Percentiles rank a stretch among this genome's conserved stretches.
Evolutionary conservation across 1,140 invertebrate genomes (phyloP).

Genomic region (Aphidius ervi): DNA sequence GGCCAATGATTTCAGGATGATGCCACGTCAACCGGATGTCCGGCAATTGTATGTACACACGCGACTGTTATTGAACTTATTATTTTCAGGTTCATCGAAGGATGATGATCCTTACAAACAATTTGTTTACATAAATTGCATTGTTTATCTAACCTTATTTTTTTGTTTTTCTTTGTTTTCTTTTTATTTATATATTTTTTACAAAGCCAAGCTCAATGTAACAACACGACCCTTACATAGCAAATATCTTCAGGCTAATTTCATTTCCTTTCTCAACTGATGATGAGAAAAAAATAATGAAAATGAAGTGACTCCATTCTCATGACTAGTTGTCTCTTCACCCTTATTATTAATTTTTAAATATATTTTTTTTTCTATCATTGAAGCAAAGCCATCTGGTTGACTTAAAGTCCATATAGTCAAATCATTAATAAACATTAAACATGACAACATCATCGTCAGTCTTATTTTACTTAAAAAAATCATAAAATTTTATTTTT

Average conservation of each 20-base stretch:
- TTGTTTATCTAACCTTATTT: not conserved
- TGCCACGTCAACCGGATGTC: conserved; percentile 1
- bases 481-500: no score
- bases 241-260: not conserved
- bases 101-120: not conserved
- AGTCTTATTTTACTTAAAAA: no score
- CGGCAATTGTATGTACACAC: not conserved
- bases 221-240: not conserved
- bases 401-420: no score
- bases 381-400: no score
- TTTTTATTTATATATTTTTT: not conserved
- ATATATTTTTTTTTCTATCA: no score
- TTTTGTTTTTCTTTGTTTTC: no score
- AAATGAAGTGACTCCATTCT: not conserved
- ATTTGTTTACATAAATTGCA: not conserved
- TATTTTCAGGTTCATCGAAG: not conserved
- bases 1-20: not conserved
- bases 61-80: not conserved
- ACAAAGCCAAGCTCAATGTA: not conserved
- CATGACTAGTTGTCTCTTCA: no score
- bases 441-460: no score
- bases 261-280: not conserved
- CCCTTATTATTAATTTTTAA: no score
- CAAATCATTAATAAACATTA: no score
- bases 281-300: not conserved